Evolutionary conservation across 2,113 vertebrate genomes (phyloP).

Genomic region (Suricata suricatta): DNA sequence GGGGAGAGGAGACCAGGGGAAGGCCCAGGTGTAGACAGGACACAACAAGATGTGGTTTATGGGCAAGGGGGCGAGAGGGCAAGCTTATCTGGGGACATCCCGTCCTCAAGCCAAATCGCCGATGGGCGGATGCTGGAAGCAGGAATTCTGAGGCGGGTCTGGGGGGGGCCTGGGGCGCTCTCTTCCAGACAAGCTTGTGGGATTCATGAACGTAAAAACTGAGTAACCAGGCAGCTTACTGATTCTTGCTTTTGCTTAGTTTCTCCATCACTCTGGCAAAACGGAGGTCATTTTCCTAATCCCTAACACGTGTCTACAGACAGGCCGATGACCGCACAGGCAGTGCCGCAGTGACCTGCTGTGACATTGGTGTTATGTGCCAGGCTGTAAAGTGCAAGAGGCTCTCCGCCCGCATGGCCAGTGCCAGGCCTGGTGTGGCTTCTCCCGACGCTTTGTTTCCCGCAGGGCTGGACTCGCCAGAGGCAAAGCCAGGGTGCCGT

Average conservation of each 20-base stretch:
- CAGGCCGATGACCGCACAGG: rapidly evolving
- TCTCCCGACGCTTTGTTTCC: neutral
- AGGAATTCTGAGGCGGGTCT: neutral
- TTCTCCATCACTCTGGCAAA: rapidly evolving
- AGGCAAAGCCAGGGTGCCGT: neutral
- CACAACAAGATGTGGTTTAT: neutral
- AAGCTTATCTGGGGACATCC: rapidly evolving
- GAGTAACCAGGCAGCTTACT: rapidly evolving
- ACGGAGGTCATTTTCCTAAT: rapidly evolving
- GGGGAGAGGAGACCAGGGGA: neutral
- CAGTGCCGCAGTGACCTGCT: rapidly evolving
- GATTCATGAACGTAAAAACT: rapidly evolving
- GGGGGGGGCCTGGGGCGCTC: neutral
- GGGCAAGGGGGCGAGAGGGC: too few species aligned
- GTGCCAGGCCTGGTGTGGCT: too few species aligned
- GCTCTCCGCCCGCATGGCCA: rapidly evolving
- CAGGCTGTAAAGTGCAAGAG: rapidly evolving
- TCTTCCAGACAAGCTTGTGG: rapidly evolving
- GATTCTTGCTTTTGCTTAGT: rapidly evolving
- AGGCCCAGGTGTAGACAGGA: neutral
- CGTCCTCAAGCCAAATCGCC: rapidly evolving
- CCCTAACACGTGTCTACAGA: rapidly evolving
- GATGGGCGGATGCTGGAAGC: rapidly evolving
- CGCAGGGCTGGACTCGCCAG: rapidly evolving
- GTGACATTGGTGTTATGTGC: rapidly evolving